A percentile compares a stretch with the other conserved stretches of the same genome.
Evolutionary conservation across 2,888 invertebrate species (phyloP).

Genomic region (Drosophila suboccidentalis): DNA sequence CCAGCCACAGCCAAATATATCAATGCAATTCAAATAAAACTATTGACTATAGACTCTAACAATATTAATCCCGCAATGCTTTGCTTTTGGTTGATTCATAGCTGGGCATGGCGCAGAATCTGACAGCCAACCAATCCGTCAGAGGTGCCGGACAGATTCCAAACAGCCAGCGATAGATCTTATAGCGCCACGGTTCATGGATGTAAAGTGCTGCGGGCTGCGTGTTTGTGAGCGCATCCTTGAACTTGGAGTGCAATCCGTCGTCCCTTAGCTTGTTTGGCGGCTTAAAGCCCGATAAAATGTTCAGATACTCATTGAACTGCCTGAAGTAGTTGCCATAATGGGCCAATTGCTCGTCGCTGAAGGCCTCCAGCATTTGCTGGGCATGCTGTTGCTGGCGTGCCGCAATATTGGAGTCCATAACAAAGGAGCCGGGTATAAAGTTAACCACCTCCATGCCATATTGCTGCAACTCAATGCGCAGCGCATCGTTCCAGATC

Average conservation of each 20-base stretch:
- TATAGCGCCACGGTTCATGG: constrained; percentile 89
- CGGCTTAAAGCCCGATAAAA: constrained; percentile 85
- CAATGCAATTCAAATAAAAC: constrained; percentile 33
- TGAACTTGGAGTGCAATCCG: constrained; percentile 88
- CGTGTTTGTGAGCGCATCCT: constrained; percentile 88
- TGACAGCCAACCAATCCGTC: constrained; percentile 88
- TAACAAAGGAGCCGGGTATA: constrained; percentile 92
- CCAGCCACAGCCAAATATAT: constrained; percentile 50
- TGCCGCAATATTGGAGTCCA: constrained; percentile 89
- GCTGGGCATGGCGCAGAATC: constrained; percentile 89
- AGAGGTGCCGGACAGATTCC: constrained; percentile 87
- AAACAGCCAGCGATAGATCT: constrained; percentile 89
- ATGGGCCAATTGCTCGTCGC: constrained; percentile 88
- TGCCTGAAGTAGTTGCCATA: constrained; percentile 89
- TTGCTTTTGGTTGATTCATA: constrained; percentile 53
- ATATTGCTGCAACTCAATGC: constrained; percentile 90
- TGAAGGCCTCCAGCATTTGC: constrained; percentile 89
- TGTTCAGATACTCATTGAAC: constrained; percentile 88
- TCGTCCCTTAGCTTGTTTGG: constrained; percentile 87
- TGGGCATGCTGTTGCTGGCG: constrained; percentile 88
- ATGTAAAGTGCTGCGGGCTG: constrained; percentile 89
- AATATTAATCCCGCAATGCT: neutral
- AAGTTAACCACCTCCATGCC: constrained; percentile 91
- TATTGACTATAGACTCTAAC: constrained; percentile 22
- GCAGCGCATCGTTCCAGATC: constrained; percentile 90